Evolutionary conservation across 2,888 invertebrate genomes (phyloP).

Genomic region (Abrostola triplasia): DNA sequence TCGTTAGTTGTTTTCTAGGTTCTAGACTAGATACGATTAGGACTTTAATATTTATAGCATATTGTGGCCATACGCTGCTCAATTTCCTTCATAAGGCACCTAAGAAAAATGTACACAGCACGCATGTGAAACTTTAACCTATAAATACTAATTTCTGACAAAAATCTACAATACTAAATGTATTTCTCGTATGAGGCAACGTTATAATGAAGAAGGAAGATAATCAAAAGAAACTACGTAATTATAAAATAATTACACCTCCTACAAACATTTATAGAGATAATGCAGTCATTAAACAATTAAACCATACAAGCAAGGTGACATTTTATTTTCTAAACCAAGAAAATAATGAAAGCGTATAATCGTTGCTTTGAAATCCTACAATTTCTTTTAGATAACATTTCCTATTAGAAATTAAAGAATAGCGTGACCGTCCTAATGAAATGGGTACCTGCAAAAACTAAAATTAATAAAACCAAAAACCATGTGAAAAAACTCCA

Average conservation of each 20-base stretch:
- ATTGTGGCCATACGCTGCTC: no score
- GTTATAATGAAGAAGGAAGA: not conserved
- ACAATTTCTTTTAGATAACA: slow-evolving; percentile 31
- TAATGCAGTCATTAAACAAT: slow-evolving; percentile 31
- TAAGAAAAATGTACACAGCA: no score
- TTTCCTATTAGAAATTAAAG: slow-evolving; percentile 24
- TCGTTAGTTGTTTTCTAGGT: no score
- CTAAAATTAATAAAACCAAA: no score
- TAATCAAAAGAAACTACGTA: slow-evolving; percentile 7
- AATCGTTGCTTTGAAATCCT: slow-evolving; percentile 34
- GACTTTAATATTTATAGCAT: no score
- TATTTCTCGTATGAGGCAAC: no score
- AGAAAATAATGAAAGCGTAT: slow-evolving; percentile 53
- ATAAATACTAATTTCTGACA: no score
- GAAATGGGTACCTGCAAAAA: not conserved
- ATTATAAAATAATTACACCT: slow-evolving; percentile 23
- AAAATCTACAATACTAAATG: no score
- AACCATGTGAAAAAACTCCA: no score
- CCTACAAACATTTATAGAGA: slow-evolving; percentile 13
- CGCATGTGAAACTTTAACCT: no score
- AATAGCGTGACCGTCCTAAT: slow-evolving; percentile 22
- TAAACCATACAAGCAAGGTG: slow-evolving; percentile 51
- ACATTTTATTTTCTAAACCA: slow-evolving; percentile 47
- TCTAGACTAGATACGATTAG: no score
- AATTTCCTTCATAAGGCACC: no score